A percentile compares a stretch with the other conserved stretches of the same genome.
phyloP scores from a whole-genome alignment of 2,888 invertebrate species.

The Unio delphinus region DNA sequence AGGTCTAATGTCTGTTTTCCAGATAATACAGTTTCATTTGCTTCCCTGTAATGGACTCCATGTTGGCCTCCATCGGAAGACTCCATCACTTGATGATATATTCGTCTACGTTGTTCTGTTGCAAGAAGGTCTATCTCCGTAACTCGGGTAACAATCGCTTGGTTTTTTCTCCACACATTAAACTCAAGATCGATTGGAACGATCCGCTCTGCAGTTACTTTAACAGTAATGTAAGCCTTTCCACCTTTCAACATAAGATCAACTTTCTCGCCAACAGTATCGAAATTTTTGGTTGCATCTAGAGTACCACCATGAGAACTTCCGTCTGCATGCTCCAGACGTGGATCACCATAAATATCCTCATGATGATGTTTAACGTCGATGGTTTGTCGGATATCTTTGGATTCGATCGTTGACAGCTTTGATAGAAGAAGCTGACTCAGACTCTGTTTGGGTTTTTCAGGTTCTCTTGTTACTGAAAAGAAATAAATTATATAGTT shows the following conservation, averaged over 20 bases:
- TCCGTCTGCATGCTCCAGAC: constrained; percentile 61
- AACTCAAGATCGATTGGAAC: constrained; percentile 66
- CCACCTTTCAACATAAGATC: constrained; percentile 58
- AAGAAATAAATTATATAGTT: constrained; percentile 6
- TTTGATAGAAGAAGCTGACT: constrained; percentile 49
- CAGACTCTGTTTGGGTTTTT: constrained; percentile 46
- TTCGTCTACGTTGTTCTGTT: constrained; percentile 62
- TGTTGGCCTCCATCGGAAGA: constrained; percentile 25
- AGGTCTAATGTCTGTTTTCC: constrained; percentile 67
- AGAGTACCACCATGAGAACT: constrained; percentile 12
- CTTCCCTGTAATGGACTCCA: constrained; percentile 10
- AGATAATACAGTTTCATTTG: constrained; percentile 54
- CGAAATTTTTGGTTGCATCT: constrained; percentile 55
- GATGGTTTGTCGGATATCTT: constrained; percentile 56
- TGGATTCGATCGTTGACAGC: constrained; percentile 56
- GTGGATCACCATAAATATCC: constrained; percentile 60
- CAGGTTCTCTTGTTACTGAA: constrained; percentile 36
- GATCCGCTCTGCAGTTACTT: constrained; percentile 67
- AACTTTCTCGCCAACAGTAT: constrained; percentile 60
- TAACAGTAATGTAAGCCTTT: constrained; percentile 62
- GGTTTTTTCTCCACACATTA: constrained; percentile 69
- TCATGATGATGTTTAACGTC: constrained; percentile 62
- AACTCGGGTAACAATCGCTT: constrained; percentile 67
- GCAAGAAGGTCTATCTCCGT: constrained; percentile 69
- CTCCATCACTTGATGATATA: constrained; percentile 65